Conservation (phyloP, 2,888 invertebrate species). For the Eristalis intricaria region DNA sequence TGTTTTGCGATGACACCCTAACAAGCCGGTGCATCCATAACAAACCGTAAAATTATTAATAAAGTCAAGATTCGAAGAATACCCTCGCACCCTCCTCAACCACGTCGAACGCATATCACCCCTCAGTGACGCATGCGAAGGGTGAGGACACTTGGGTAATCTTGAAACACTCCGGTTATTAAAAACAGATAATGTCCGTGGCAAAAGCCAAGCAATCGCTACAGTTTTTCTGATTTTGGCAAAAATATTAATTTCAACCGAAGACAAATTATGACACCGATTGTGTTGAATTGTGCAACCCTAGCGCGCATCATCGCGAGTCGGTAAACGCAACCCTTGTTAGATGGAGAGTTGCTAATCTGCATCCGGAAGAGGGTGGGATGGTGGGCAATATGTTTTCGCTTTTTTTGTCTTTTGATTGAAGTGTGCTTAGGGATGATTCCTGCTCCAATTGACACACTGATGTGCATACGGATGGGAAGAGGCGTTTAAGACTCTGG, state of each 20-base stretch:
- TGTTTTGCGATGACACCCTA: constrained; percentile 66
- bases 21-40: constrained; percentile 67
- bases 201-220: constrained; percentile 42
- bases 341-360: not conserved
- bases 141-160: constrained; percentile 34
- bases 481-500: not conserved
- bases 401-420: not conserved
- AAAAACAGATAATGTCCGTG: constrained; percentile 63
- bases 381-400: constrained; percentile 24
- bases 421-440: constrained; percentile 4
- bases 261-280: constrained; percentile 67
- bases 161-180: constrained; percentile 32
- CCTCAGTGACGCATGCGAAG: constrained; percentile 8
- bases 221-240: constrained; percentile 41
- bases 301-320: not conserved
- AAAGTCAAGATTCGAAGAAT: constrained; percentile 68
- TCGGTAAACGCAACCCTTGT: constrained; percentile 24
- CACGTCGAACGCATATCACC: not conserved
- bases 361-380: constrained; percentile 1
- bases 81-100: constrained; percentile 12
- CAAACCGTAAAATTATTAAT: constrained; percentile 70
- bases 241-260: constrained; percentile 61
- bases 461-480: not conserved
- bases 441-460: not conserved
- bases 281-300: constrained; percentile 21